These are phyloP conservation scores for Eulimnadia texana DNA, from an alignment of 1,140 invertebrate species.

Conservation along the genomic window DNA sequence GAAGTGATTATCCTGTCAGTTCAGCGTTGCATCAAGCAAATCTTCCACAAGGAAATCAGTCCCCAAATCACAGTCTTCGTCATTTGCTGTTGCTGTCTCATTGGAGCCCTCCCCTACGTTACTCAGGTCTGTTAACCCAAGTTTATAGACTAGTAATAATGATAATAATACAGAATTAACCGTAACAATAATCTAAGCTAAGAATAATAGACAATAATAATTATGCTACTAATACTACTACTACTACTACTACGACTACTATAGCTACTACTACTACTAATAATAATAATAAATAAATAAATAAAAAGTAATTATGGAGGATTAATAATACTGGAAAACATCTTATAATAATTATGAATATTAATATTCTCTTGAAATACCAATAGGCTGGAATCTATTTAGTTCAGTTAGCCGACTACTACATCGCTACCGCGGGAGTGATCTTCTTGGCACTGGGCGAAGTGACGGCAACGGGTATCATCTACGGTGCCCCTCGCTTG, in stretches of 20 bases:
- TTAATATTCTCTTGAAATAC: not conserved
- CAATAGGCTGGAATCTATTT: conserved; percentile 9
- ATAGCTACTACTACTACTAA: too few species aligned
- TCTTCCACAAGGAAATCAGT: not conserved
- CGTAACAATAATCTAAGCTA: too few species aligned
- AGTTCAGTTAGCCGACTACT: conserved; percentile 10
- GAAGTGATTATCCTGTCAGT: conserved; percentile 10
- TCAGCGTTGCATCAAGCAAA: not conserved
- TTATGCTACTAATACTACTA: too few species aligned
- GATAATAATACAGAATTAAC: too few species aligned
- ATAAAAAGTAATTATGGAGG: not conserved
- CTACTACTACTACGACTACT: too few species aligned
- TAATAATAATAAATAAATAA: too few species aligned
- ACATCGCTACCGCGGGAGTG: conserved; percentile 9
- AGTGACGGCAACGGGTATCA: not conserved
- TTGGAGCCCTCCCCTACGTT: conserved; percentile 14
- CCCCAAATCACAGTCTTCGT: conserved; percentile 6
- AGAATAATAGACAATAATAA: too few species aligned
- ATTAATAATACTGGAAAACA: too few species aligned
- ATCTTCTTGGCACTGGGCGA: conserved; percentile 6
- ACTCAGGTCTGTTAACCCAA: not conserved
- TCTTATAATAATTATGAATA: too few species aligned
- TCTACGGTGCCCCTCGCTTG: conserved; percentile 8
- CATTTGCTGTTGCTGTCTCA: conserved; percentile 7
- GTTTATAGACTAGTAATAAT: not conserved